Base-by-base conservation (phyloP, 30 jellyfish, hydroid and myxozoan species). In the Aurelia aurita region DNA sequence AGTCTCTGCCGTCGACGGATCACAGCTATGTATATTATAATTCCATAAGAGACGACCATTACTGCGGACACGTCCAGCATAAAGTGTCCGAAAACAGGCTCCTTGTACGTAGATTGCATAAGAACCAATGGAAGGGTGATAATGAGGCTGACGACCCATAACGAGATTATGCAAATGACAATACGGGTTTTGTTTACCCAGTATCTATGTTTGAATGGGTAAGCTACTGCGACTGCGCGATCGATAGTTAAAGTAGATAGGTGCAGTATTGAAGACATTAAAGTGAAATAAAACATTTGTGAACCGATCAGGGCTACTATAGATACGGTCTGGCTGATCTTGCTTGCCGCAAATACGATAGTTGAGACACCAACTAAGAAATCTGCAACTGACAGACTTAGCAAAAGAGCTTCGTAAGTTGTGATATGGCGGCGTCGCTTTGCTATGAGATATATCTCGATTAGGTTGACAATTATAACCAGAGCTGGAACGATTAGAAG, bases 21-120 rank as follows among this genome's bases (percentile, higher is more conserved):
- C 58, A n/a, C 34, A 54, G 60, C 86, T 35, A 19, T 74, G 63
- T 78, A 78, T 28, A 65, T 29, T 45, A 78, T 65, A 11, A 32
- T 14, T 49, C 72, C 28, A 78, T 78, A 78, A 12, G 65, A 11
- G 57, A 78, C 2, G 60, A 78, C 49, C 39, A 78, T 46, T 9
- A 58, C 47, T 6, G 21, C 18, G 19, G 64, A n/a, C 12, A 29
- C 51, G 51, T 6, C 16, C 51, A 39, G 51, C 51, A 39, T 39
- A 39, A 7, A 39, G 9, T 4, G 9, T 39, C 51, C 51, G 13
- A 39, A 15, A 39, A 39, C 51, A 39, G 15, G 7, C 9, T 39
- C 9, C 51, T 39, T 39, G 51, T 39, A 39, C 51, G 51, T 39
- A 39, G 51, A 39, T 39, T 61, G 47, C 19, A 14, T n/a, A 15